Base-by-base conservation (phyloP, 2,888 invertebrate species). In the Epinotia nisella region DNA sequence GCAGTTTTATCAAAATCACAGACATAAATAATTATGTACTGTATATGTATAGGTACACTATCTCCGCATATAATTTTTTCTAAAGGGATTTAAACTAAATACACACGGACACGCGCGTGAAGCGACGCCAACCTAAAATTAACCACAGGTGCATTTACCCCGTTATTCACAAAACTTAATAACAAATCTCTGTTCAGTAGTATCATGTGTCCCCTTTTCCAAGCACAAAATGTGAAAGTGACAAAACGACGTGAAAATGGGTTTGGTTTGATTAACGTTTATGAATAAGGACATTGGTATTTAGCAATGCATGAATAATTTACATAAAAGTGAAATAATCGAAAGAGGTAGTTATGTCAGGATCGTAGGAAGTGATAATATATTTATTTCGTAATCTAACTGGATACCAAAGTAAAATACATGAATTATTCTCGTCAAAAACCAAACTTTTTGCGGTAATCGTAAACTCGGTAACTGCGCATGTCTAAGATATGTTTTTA, bases 401-500 rank as follows among this genome's bases (percentile, higher is more conserved):
- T 35, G 35, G 35, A 35, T 35, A 35, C 35, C 9, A 35, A 35
- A 35, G 29, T 35, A 9, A 9, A 1, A 9, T 0, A 35, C 7
- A 7, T 9, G 9, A 35, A 35, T 35, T 1, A 35, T 7, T 7
- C 35, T 35, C 35, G 35, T 49, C n/a, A n/a, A n/a, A 1, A 11
- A 19, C n/a, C 17, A 17, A 35, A 17, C 1, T 49, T 49, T 15
- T 65, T 39, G 9, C 15, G 49, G 58, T 51, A 68, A 35, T 35
- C 29, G 45, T 29, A 5, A 35, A 53, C 49, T 17, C 24, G 1
- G 19, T 17, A 65, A 49, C 45, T 55, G 45, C 51, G 68, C 51
- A 24, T 39, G 29, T 45, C 9, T 21, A 24, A 49, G 51, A 56
- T 29, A 13, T 56, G 24, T 64, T 70, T 51, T 64, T 21, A 10